These are phyloP conservation scores for Rhingia rostrata DNA, from an alignment of 2,888 invertebrate genomes.

Conservation along the genomic window DNA sequence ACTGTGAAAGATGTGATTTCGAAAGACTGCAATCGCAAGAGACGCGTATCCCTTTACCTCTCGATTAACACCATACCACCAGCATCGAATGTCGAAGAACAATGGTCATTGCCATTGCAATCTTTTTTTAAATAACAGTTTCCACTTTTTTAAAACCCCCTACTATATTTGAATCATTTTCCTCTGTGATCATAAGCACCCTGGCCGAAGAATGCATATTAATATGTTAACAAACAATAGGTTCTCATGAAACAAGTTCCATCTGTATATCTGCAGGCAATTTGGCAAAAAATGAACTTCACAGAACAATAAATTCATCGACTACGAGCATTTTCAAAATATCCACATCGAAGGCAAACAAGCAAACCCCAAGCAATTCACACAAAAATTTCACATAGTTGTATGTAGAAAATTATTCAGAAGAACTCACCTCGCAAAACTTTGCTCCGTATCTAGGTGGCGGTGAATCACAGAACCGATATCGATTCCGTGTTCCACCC, in stretches of 20 bases:
- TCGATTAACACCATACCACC: too few relatives aligned
- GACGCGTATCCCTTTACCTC: too few relatives aligned
- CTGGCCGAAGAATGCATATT: background rate
- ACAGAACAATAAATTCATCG: constrained; percentile 41
- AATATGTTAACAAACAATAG: constrained; percentile 9
- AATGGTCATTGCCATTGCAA: too few relatives aligned
- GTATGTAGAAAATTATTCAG: too few relatives aligned
- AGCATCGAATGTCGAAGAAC: too few relatives aligned
- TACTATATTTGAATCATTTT: too few relatives aligned
- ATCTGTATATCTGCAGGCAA: constrained; percentile 26
- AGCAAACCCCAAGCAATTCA: background rate
- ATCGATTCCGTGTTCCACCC: constrained; percentile 91
- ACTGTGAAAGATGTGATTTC: too few relatives aligned
- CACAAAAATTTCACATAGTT: background rate
- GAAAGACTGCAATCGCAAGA: too few relatives aligned
- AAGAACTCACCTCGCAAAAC: constrained; percentile 89
- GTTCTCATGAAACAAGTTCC: background rate
- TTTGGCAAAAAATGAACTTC: constrained; percentile 6
- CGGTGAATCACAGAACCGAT: constrained; percentile 94
- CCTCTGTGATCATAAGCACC: background rate
- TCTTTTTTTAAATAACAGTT: too few relatives aligned
- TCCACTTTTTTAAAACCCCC: too few relatives aligned
- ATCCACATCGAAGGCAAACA: constrained; percentile 17
- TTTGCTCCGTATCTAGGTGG: constrained; percentile 94
- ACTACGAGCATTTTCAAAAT: background rate